These are phyloP conservation scores for Papilio demoleus DNA, from an alignment of 2,888 invertebrate species.

Conservation along the genomic window DNA sequence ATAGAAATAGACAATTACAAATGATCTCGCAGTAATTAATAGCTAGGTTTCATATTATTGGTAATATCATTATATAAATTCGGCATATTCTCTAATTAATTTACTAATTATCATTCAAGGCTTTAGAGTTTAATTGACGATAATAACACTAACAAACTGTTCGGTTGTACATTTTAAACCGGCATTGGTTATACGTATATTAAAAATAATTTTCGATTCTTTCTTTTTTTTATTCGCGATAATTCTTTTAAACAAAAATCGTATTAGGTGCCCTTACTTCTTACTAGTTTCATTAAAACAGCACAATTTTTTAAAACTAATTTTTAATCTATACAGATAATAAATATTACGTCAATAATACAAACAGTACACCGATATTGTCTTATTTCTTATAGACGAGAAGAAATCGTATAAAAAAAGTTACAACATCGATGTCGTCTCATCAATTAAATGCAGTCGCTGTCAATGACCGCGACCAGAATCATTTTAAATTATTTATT, in stretches of 20 bases:
- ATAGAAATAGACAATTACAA: neutral
- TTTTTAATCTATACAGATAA: too few species aligned
- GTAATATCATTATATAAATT: neutral
- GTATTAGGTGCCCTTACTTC: too few species aligned
- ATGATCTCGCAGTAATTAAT: neutral
- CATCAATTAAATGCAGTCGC: slow-evolving; percentile 37
- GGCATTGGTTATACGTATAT: too few species aligned
- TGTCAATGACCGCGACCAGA: slow-evolving; percentile 37
- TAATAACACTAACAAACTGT: neutral
- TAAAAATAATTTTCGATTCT: neutral
- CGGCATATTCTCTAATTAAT: neutral
- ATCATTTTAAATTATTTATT: slow-evolving; percentile 24
- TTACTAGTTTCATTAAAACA: too few species aligned
- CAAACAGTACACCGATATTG: too few species aligned
- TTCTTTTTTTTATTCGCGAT: too few species aligned
- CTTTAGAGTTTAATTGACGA: neutral
- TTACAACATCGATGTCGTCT: slow-evolving; percentile 24
- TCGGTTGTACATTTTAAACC: too few species aligned
- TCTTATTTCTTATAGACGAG: slow-evolving; percentile 6
- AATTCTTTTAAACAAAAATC: too few species aligned
- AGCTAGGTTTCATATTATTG: neutral
- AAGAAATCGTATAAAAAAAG: neutral
- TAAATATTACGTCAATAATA: too few species aligned
- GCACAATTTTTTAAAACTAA: too few species aligned
- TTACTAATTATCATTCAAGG: neutral